Percentiles rank a stretch among this genome's conserved stretches.
Evolutionary conservation across 2,888 invertebrate genomes (phyloP).

Genomic region (Metalampra italica): DNA sequence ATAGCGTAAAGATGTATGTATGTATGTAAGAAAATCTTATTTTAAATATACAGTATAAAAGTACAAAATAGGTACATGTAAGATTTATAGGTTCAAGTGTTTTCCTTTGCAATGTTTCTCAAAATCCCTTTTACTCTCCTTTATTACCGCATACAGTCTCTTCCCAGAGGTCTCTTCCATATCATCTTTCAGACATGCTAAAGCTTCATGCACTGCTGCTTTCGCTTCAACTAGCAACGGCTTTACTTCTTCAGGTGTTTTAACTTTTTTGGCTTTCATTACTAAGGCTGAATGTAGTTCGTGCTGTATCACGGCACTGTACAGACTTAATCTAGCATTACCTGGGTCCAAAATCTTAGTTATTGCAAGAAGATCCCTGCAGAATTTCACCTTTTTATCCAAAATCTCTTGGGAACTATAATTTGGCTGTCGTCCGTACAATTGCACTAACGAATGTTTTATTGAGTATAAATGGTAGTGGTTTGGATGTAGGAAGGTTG

Average conservation of each 20-base stretch:
- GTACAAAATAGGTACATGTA: too few relatives aligned
- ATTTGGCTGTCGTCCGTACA: slow-evolving; percentile 85
- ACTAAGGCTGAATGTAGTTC: slow-evolving; percentile 81
- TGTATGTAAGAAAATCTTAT: neutral
- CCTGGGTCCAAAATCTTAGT: slow-evolving; percentile 84
- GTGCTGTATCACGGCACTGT: slow-evolving; percentile 86
- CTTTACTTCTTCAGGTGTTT: slow-evolving; percentile 53
- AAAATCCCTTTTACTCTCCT: slow-evolving; percentile 66
- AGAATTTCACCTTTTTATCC: slow-evolving; percentile 82
- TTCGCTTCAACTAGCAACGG: slow-evolving; percentile 65
- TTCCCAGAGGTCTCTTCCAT: slow-evolving; percentile 74
- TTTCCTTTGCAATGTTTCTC: slow-evolving; percentile 69
- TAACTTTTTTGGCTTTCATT: slow-evolving; percentile 62
- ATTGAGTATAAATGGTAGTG: slow-evolving; percentile 91
- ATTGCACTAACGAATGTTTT: slow-evolving; percentile 89
- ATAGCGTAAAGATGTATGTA: too few relatives aligned
- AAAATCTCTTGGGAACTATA: slow-evolving; percentile 80
- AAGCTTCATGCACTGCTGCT: slow-evolving; percentile 56
- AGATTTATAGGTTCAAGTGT: too few relatives aligned
- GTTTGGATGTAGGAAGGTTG: slow-evolving; percentile 87
- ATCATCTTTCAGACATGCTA: slow-evolving; percentile 70
- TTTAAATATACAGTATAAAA: too few relatives aligned
- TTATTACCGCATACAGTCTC: slow-evolving; percentile 68
- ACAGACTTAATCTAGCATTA: slow-evolving; percentile 85
- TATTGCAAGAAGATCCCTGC: slow-evolving; percentile 80